Conservation (phyloP, 2,888 invertebrate species). For the Apodemia duryi region DNA sequence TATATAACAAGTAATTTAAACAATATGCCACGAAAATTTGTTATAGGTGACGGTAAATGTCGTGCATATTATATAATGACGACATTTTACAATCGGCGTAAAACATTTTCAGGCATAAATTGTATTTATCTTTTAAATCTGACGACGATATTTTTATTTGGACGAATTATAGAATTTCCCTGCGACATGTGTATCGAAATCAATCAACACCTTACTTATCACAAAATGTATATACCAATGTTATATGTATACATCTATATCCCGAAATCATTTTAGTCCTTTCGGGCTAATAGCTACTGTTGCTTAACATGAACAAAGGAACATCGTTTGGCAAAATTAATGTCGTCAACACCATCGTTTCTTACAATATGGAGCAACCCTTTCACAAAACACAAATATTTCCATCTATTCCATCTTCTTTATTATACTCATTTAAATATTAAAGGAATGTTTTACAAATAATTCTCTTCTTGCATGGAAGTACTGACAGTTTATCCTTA, state of each 20-base stretch:
- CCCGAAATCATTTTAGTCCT: not conserved
- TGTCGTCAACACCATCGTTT: slow-evolving; percentile 1
- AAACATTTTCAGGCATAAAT: too few species aligned
- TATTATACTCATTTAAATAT: slow-evolving; percentile 8
- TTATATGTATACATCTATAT: not conserved
- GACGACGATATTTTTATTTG: too few species aligned
- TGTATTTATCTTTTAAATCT: too few species aligned
- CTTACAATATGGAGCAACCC: slow-evolving; percentile 5
- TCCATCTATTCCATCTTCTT: slow-evolving; percentile 6
- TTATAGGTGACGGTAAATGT: too few species aligned
- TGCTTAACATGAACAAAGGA: slow-evolving; percentile 5
- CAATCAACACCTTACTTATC: not conserved
- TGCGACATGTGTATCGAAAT: not conserved
- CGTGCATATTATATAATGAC: too few species aligned
- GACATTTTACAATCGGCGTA: too few species aligned
- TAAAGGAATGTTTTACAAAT: slow-evolving; percentile 7
- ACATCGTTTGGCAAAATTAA: slow-evolving; percentile 7
- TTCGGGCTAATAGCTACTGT: not conserved
- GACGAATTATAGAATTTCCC: too few species aligned
- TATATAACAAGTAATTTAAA: too few species aligned
- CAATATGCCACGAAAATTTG: too few species aligned
- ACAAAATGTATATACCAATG: not conserved
- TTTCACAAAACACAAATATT: slow-evolving; percentile 8
- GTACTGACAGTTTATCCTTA: not conserved
- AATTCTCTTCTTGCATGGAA: not conserved